Evolutionary conservation across 1,140 invertebrate species (phyloP), one percentile per base, ranked within the genome.

Genomic region (Octopus sinensis): DNA sequence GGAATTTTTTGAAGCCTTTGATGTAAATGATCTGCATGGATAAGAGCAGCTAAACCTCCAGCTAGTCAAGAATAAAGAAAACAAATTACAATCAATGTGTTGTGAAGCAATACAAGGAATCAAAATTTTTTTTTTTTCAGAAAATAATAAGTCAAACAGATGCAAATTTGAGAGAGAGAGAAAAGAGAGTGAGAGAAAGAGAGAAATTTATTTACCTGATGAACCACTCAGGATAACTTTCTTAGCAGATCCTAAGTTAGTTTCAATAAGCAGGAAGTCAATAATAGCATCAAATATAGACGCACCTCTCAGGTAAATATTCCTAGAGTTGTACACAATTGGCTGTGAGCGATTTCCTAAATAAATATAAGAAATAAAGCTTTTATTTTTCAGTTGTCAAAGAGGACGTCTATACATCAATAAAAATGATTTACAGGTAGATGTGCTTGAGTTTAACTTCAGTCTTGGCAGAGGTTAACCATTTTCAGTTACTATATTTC

Each of bases 281-380:
- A 88, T 84, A 13, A 88, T 68, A 13, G 85, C 80, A 54, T 86
- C 84, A 83, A 88, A 86, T n/a, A 88, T 81, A 7, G 78, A 7
- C 53, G 82, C 83, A 53, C 87, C 87, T 53, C 83, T 53, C 53
- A 88, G 73, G 73, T 88, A 86, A 71, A 88, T 77, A 17, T 76
- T 23, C 78, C 82, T 85, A 2, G 83, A 84, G 56, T 86, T 82
- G 53, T 85, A 80, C 4, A 52, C 53, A 17, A 86, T 53, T 9
- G 83, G 76, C 53, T 81, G 79, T 12, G 79, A 80, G 17, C 81
- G 82, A 82, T 86, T 88, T 53, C 87, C 87, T 88, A 83, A 43
- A 43, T 43, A 43, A 43, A 43, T 43, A 43, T 43, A 43, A 43
- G 3, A 43, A 43, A 43, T 43, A 43, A 43, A 43, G 30, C 30